Evolutionary conservation across 64 coral and sea anemone species (phyloP).

Genomic region (Porites australiensis): DNA sequence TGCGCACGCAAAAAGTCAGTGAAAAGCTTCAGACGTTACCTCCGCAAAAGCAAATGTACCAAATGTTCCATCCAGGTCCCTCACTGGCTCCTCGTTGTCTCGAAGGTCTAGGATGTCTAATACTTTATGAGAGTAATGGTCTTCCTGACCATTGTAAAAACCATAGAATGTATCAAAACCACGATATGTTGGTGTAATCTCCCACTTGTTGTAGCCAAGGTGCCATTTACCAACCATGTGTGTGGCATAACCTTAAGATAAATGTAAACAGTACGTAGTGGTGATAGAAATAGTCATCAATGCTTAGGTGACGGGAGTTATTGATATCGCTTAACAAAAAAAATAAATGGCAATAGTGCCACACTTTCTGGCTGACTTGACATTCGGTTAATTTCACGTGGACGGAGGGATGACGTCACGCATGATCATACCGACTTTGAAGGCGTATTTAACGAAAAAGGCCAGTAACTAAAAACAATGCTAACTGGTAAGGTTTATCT

Average conservation of each 20-base stretch:
- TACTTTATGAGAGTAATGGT: slow-evolving; percentile 35
- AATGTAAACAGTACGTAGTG: background rate
- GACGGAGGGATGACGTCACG: no score
- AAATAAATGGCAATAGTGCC: no score
- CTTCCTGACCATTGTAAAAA: slow-evolving; percentile 28
- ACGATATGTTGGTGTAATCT: slow-evolving; percentile 51
- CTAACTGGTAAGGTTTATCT: no score
- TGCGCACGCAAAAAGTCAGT: no score
- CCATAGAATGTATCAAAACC: slow-evolving; percentile 68
- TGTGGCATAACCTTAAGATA: slow-evolving; percentile 47
- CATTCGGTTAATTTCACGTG: no score
- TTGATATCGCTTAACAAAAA: no score
- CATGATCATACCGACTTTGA: no score
- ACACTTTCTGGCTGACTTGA: no score
- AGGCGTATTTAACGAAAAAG: no score
- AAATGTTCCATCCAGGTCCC: background rate
- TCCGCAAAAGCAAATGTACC: background rate
- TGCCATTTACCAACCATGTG: slow-evolving; percentile 71
- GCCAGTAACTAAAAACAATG: no score
- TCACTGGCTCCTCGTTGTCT: slow-evolving; percentile 40
- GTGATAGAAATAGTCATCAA: no score
- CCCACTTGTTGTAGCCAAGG: slow-evolving; percentile 59
- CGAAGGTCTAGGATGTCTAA: slow-evolving; percentile 34
- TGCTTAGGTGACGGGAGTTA: no score
- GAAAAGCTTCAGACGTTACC: background rate